Conservation (phyloP, 2,113 vertebrate species). For the Pluvialis apricaria region DNA sequence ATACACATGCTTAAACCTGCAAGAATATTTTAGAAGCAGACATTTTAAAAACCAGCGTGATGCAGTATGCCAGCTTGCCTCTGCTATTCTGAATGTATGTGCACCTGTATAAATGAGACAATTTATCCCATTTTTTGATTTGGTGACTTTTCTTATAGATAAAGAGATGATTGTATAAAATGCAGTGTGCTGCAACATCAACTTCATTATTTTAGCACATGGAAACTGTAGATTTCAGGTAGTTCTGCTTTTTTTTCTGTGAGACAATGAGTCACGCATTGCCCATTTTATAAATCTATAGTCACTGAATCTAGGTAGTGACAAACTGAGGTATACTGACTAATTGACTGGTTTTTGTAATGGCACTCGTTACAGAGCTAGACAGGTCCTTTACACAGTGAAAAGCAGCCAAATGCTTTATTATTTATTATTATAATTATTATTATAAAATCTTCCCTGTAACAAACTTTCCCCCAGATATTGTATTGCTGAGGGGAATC, state of each 20-base stretch:
- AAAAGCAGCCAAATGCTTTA: not conserved
- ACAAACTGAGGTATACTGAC: not conserved
- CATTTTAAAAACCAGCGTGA: not conserved
- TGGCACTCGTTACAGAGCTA: not conserved
- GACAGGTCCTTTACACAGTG: not conserved
- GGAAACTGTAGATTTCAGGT: not conserved
- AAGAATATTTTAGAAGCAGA: not conserved
- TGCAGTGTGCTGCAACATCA: not conserved
- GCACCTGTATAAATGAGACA: not conserved
- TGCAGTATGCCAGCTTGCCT: not conserved
- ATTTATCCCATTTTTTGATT: not conserved
- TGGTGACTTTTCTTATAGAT: not conserved
- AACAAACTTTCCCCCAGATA: not conserved
- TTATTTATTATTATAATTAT: no score
- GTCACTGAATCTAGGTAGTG: not conserved
- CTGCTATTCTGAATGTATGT: not conserved
- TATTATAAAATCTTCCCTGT: not conserved
- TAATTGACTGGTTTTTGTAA: not conserved
- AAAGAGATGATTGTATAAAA: not conserved
- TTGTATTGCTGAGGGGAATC: not conserved
- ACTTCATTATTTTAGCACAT: accelerated
- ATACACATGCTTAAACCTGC: not conserved
- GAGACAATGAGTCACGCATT: not conserved
- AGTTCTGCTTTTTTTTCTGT: not conserved
- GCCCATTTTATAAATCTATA: not conserved